phyloP scores from a whole-genome alignment of 2,797 vertebrate genomes.

The Huso huso region DNA sequence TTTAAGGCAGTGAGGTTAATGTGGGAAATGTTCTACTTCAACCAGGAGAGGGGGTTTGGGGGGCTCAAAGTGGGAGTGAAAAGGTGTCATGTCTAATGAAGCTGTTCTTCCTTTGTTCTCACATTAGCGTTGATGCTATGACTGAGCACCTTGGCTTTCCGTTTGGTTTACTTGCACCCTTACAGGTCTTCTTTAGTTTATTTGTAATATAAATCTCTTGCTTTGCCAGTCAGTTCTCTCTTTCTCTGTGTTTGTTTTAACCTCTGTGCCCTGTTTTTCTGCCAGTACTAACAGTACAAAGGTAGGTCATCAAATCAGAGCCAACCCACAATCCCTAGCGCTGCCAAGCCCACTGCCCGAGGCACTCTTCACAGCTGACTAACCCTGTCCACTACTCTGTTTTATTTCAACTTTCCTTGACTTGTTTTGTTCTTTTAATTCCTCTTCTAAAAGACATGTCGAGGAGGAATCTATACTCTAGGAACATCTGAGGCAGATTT shows the following conservation, averaged over 20 bases:
- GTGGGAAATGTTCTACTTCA: too few species aligned
- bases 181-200: not conserved
- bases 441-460: not conserved
- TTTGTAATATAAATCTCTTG: not conserved
- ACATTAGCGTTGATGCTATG: not conserved
- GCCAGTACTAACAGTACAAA: not conserved
- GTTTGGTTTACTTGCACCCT: not conserved
- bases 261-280: constrained; percentile 1
- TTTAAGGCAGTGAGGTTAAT: too few species aligned
- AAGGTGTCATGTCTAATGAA: not conserved
- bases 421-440: not conserved
- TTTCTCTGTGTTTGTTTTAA: not conserved
- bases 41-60: too few species aligned
- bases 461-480: too few species aligned
- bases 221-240: not conserved
- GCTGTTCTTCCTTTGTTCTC: not conserved
- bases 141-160: not conserved
- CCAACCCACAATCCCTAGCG: not conserved
- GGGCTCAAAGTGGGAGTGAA: too few species aligned
- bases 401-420: not conserved
- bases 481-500: too few species aligned
- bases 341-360: not conserved
- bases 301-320: too few species aligned
- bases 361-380: not conserved
- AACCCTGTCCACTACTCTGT: not conserved